Conservation (phyloP, 2,113 vertebrate genomes). For the Sisor rabdophorus region DNA sequence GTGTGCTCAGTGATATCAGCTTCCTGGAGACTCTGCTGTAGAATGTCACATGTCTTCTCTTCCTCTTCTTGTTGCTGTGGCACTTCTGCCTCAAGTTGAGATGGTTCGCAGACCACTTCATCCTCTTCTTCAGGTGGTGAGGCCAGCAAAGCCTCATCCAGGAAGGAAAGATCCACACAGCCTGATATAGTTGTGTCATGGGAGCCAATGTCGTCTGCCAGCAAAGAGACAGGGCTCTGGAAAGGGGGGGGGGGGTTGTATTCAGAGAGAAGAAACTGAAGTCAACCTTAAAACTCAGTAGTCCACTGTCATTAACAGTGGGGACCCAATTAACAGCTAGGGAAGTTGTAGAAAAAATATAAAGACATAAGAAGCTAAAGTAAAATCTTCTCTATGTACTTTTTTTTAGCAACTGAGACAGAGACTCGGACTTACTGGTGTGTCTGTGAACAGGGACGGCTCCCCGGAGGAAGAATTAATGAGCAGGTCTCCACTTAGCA, state of each 20-base stretch:
- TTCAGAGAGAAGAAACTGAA: background rate
- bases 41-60: slow-evolving; percentile 69
- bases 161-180: slow-evolving; percentile 75
- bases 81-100: slow-evolving; percentile 50
- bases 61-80: slow-evolving; percentile 51
- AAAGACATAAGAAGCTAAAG: slow-evolving; percentile 14
- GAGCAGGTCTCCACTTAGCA: slow-evolving; percentile 76
- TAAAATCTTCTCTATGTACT: slow-evolving; percentile 21
- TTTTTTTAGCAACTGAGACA: slow-evolving; percentile 28
- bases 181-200: slow-evolving; percentile 65
- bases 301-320: background rate
- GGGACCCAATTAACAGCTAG: background rate
- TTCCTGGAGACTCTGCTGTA: slow-evolving; percentile 76
- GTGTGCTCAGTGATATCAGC: slow-evolving; percentile 77
- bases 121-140: slow-evolving; percentile 64
- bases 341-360: background rate
- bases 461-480: slow-evolving; percentile 73
- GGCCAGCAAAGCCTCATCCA: slow-evolving; percentile 74
- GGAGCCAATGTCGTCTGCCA: slow-evolving; percentile 68
- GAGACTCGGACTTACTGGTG: slow-evolving; percentile 69
- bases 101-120: slow-evolving; percentile 46
- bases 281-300: background rate
- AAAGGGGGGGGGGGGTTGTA: slow-evolving; percentile 1
- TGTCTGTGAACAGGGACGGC: slow-evolving; percentile 70
- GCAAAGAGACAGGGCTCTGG: slow-evolving; percentile 72